Percentiles rank a stretch among this genome's conserved stretches.
Evolutionary conservation across 2,797 vertebrate species (phyloP).

Genomic region (Zalophus californianus): DNA sequence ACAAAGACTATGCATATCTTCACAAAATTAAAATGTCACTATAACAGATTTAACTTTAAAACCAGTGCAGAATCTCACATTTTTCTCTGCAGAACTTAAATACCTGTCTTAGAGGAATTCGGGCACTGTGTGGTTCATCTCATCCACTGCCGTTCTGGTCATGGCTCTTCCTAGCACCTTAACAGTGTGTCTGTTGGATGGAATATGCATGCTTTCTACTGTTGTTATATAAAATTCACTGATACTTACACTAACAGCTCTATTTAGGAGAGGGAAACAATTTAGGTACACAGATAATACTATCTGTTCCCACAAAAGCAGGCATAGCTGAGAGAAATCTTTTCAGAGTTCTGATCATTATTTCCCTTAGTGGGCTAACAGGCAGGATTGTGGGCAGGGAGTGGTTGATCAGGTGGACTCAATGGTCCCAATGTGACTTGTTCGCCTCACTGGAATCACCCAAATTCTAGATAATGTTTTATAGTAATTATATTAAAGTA

Average conservation of each 20-base stretch:
- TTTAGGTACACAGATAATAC: neutral
- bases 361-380: neutral
- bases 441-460: neutral
- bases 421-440: neutral
- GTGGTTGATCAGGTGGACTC: neutral
- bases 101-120: neutral
- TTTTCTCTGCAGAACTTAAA: neutral
- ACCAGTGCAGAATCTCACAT: neutral
- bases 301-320: neutral
- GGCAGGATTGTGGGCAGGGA: neutral
- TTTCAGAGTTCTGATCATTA: neutral
- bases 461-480: neutral
- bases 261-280: neutral
- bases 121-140: neutral
- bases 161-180: neutral
- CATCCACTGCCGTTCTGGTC: neutral
- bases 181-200: neutral
- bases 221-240: neutral
- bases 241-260: neutral
- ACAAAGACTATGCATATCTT: neutral
- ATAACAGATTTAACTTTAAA: constrained; percentile 1
- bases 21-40: constrained; percentile 40
- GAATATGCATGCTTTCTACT: neutral
- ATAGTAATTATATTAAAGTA: neutral
- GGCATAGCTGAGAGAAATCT: neutral